Conservation (phyloP, 2,797 vertebrate genomes). For the Anniella stebbinsi region DNA sequence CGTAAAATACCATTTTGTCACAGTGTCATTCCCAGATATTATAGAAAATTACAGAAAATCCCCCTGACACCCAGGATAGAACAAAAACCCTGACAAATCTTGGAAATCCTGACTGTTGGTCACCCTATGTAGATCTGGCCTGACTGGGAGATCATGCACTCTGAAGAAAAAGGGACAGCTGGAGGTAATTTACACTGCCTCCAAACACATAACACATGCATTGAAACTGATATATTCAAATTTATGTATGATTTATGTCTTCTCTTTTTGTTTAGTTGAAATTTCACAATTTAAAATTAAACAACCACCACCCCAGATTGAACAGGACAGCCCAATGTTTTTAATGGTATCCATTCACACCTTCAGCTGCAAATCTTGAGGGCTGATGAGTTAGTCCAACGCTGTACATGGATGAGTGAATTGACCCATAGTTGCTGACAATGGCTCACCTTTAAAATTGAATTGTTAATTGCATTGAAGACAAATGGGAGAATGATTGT, state of each 20-base stretch:
- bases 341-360: rapidly evolving
- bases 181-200: no score
- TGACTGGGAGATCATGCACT: neutral
- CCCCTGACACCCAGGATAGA: no score
- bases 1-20: no score
- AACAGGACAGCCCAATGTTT: neutral
- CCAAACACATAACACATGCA: no score
- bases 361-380: neutral
- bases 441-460: neutral
- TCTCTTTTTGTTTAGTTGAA: neutral
- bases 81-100: no score
- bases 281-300: neutral
- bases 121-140: no score
- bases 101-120: no score
- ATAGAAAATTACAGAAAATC: no score
- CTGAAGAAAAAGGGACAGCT: no score
- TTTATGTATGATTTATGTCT: neutral
- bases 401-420: neutral
- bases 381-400: rapidly evolving
- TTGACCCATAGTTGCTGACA: neutral
- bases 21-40: no score
- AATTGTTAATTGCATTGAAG: neutral
- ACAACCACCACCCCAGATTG: neutral
- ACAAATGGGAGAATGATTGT: neutral
- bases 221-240: no score